Evolutionary conservation across 2,113 vertebrate genomes (phyloP), one percentile per base, ranked within the genome.

Genomic region (Ariopsis seemanni): DNA sequence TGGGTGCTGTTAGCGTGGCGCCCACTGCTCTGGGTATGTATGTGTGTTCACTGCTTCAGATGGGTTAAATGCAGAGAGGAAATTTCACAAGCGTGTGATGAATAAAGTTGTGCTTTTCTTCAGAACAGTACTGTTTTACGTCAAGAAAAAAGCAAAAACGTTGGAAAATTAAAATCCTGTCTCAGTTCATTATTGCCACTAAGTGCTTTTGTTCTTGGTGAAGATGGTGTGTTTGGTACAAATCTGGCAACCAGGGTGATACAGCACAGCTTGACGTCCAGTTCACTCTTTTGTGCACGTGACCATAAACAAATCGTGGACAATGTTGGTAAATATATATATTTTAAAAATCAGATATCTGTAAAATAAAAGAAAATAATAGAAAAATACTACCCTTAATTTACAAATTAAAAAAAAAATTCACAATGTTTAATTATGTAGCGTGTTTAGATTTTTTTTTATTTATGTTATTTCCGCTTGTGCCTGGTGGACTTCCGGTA

Each of bases 401-500:
- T 57, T 17, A 30, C 7, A 78, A 1, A 77, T 27, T 15, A 0
- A 2, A 57, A 57, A 57, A 57, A 1, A 30, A 27, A 12, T 17
- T 3, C 25, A 8, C 1, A 18, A 25, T 48, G 71, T 50, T 57
- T 79, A 79, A 27, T 79, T 6, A 82, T 11, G 81, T 65, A n/a
- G 48, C 7, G 2, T 2, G 58, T 65, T 50, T 48, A 17, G 17
- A 17, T 0, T 55, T 7, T 53, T 25, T 52, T 12, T 1, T 4
- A 17, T 18, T 80, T 5, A 1, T 22, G 65, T 53, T 55, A 71
- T 63, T 87, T 88, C 89, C 89, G 42, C 69, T 84, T 72, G 18
- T 48, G 34, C 55, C 25, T 81, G 53, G 62, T 82, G 34, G 63
- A 87, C 65, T 92, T 93, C 90, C 89, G 88, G 77, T 60, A 69